Conservation (phyloP, 2,888 invertebrate genomes). For the Troides oblongomaculatus region DNA sequence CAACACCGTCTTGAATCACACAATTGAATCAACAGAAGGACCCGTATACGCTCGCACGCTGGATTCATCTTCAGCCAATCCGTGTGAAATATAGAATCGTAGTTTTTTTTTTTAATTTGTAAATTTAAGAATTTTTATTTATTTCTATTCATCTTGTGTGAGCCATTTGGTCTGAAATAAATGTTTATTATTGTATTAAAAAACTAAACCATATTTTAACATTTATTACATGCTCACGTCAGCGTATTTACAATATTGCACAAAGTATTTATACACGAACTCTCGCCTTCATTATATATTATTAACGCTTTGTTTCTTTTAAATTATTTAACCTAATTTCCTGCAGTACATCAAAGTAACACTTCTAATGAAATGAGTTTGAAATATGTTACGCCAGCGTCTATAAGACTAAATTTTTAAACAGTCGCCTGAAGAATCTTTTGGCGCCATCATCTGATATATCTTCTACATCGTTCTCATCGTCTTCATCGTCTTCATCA, state of each 20-base stretch:
- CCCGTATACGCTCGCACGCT: too few relatives aligned
- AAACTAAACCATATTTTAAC: neutral
- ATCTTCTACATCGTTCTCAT: neutral
- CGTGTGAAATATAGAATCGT: too few relatives aligned
- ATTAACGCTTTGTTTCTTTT: conserved; percentile 24
- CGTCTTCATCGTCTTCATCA: neutral
- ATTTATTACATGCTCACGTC: conserved; percentile 41
- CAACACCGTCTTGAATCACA: too few relatives aligned
- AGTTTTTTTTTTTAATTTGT: too few relatives aligned
- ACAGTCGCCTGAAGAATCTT: conserved; percentile 49
- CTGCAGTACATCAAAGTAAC: conserved; percentile 48
- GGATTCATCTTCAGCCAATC: too few relatives aligned
- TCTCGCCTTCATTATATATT: conserved; percentile 40
- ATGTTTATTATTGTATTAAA: neutral
- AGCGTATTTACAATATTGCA: conserved; percentile 76
- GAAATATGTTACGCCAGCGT: conserved; percentile 39
- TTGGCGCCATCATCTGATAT: conserved; percentile 3
- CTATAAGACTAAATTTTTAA: conserved; percentile 47
- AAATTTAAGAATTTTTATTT: too few relatives aligned
- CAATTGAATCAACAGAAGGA: too few relatives aligned
- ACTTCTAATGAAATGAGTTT: conserved; percentile 52
- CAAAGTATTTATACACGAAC: conserved; percentile 56
- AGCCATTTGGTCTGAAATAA: too few relatives aligned
- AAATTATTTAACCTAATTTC: conserved; percentile 27
- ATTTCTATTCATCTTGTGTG: too few relatives aligned